Conservation (phyloP, 2,113 vertebrate genomes). For the Myanophis thanlyinensis region DNA sequence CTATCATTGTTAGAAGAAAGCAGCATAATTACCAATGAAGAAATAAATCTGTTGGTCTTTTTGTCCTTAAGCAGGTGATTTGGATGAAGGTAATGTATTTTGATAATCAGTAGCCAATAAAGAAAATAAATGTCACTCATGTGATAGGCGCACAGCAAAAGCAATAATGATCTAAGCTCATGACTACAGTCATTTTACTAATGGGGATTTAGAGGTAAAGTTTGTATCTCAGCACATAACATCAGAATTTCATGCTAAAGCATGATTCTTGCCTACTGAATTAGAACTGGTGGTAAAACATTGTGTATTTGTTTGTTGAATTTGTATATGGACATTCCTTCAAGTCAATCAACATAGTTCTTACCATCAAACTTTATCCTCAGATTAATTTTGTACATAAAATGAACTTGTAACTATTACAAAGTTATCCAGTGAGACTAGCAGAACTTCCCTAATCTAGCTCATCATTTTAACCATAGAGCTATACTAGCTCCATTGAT, state of each 20-base stretch:
- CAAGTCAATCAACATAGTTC: neutral
- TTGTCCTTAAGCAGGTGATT: conserved; percentile 8
- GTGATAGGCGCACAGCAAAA: fast-evolving
- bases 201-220: neutral
- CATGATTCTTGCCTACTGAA: conserved; percentile 1
- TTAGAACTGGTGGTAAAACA: neutral
- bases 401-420: neutral
- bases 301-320: neutral
- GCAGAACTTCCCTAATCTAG: neutral
- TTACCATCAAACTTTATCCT: neutral
- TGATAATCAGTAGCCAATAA: conserved; percentile 2
- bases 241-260: neutral
- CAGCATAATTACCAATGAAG: conserved; percentile 21
- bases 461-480: neutral
- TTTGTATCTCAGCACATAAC: neutral
- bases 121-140: neutral
- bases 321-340: neutral
- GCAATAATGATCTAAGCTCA: neutral
- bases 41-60: conserved; percentile 19
- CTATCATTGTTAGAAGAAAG: conserved; percentile 26
- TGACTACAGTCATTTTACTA: neutral
- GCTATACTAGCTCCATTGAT: neutral
- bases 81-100: neutral
- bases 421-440: neutral
- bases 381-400: neutral